Base-by-base conservation (phyloP, 2,888 invertebrate genomes). In the Tethea ocularis region DNA sequence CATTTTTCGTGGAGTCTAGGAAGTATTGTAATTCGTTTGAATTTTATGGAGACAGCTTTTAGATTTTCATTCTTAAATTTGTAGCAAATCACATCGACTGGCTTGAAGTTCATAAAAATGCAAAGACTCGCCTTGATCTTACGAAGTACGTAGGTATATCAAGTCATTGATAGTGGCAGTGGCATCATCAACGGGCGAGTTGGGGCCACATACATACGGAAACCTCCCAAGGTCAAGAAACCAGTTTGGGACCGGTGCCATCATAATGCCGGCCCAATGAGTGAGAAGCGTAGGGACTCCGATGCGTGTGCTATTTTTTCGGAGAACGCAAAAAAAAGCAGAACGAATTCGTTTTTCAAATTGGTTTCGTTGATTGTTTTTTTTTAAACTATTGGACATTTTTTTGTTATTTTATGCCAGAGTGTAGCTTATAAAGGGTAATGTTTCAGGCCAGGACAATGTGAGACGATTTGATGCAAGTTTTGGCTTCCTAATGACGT, bases 191-290 rank as follows among this genome's bases (percentile, higher is more conserved):
- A 60, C 62, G 62, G 69, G 69, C 61, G 69, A 60, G 75, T 68
- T 71, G 84, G 80, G 84, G 84, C 82, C 88, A 75, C 79, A 82
- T 76, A 80, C 85, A 85, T 76, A 80, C 85, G 85, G 84, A 86
- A 88, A 87, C 87, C 86, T 86, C 52, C 79, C 88, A 92, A 91
- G 91, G 91, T 84, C 86, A 80, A 22, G 63, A 60, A 86, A 91
- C 91, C 85, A 78, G 91, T 91, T 90, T 77, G 62, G 75, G 78
- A 86, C 88, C 86, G 86, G 88, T 87, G 58, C 29, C 53, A 59
- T 57, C 59, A 68, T 66, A 57, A 60, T 60, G 68, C 70, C 66
- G 65, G 70, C 69, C 66, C 69, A 56, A 59, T 61, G 63, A 61
- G 53, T 61, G 60, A 52, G 55, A 41, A 52, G 29, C 46, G 52